These are phyloP conservation scores for Phymorhynchus buccinoides DNA, from an alignment of 1,140 invertebrate genomes.

Conservation along the genomic window DNA sequence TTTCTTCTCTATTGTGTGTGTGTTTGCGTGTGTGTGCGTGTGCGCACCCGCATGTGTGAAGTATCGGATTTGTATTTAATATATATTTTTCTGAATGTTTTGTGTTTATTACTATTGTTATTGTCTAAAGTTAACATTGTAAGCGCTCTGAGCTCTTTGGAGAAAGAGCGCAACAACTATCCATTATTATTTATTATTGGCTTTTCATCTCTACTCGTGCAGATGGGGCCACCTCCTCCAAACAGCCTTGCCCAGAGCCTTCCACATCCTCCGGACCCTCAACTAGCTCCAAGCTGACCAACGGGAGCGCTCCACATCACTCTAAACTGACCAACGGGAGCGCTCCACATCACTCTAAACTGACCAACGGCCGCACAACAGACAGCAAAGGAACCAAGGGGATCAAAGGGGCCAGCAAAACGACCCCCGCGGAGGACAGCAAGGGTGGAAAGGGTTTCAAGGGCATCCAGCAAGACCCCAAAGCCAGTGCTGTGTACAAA, in stretches of 20 bases:
- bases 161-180: no score
- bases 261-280: not conserved
- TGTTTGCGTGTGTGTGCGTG: no score
- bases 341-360: not conserved
- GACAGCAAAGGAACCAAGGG: slow-evolving; percentile 46
- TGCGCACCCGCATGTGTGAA: no score
- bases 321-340: slow-evolving; percentile 25
- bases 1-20: no score
- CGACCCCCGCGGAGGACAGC: slow-evolving; percentile 36
- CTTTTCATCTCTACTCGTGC: not conserved
- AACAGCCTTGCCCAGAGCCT: slow-evolving; percentile 21
- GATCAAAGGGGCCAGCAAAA: slow-evolving; percentile 42
- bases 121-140: no score
- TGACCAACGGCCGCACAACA: slow-evolving; percentile 36
- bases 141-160: no score
- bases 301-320: not conserved
- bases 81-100: no score
- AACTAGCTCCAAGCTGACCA: slow-evolving; percentile 17
- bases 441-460: slow-evolving; percentile 38
- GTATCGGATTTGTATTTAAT: no score
- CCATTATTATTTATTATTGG: no score
- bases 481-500: slow-evolving; percentile 91
- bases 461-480: slow-evolving; percentile 84
- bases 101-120: no score
- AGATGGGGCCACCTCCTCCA: slow-evolving; percentile 23